Percentiles rank a stretch among this genome's conserved stretches.
These are phyloP conservation scores for Triplophysa siluroides DNA, from an alignment of 2,113 vertebrate genomes.

Conservation along the genomic window DNA sequence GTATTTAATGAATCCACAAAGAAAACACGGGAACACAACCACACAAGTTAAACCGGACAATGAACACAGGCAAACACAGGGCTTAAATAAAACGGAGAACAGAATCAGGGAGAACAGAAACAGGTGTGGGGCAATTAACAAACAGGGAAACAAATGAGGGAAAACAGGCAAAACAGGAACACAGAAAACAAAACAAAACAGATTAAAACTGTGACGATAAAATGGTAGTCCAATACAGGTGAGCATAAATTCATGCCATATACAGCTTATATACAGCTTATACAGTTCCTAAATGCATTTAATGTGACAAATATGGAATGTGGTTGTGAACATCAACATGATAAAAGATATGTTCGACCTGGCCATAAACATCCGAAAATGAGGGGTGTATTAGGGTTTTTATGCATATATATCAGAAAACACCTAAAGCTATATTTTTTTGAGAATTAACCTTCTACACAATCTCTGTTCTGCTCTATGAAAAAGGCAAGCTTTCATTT, in stretches of 20 bases:
- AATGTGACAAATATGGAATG: not conserved
- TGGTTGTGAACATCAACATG: not conserved
- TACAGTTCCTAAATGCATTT: not conserved
- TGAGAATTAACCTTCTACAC: no score
- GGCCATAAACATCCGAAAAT: not conserved
- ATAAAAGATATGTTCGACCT: not conserved
- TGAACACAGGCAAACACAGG: no score
- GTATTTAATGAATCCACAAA: no score
- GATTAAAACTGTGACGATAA: not conserved
- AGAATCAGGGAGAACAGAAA: no score
- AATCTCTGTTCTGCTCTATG: no score
- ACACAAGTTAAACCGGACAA: no score
- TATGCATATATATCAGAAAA: not conserved
- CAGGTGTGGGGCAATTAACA: no score
- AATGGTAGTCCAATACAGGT: slow-evolving; percentile 20
- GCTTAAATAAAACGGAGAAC: no score
- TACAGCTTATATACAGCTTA: not conserved
- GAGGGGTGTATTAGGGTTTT: not conserved
- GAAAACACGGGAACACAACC: no score
- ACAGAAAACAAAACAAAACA: no score
- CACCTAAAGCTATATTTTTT: not conserved
- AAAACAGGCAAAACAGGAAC: no score
- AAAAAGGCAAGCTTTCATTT: slow-evolving; percentile 34
- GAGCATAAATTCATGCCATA: not conserved
- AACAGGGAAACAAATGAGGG: no score